Conservation (phyloP, 2,888 invertebrate species). For the Deroplatys truncata region DNA sequence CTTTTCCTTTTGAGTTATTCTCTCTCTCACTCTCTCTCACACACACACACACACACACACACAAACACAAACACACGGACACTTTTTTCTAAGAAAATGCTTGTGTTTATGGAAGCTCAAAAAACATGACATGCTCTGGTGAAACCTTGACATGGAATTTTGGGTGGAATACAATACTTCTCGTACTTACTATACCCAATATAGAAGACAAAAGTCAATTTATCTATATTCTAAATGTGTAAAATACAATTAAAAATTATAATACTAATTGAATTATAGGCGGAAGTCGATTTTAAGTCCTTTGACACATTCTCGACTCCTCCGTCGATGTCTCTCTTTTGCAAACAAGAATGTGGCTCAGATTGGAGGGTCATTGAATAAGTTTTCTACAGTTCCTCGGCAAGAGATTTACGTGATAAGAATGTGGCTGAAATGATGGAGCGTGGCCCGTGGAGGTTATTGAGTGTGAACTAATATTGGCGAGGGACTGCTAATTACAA, state of each 20-base stretch:
- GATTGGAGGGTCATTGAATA: not conserved
- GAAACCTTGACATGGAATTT: no score
- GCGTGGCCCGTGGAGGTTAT: not conserved
- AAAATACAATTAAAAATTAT: not conserved
- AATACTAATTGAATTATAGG: not conserved
- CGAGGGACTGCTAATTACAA: slow-evolving; percentile 8
- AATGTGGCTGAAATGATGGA: not conserved
- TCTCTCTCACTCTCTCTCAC: no score
- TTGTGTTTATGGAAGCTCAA: no score
- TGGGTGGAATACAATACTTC: no score
- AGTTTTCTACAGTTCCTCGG: not conserved
- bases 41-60: no score
- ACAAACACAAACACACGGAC: no score
- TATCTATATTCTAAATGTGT: not conserved
- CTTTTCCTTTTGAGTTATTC: no score
- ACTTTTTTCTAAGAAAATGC: no score
- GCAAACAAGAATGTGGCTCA: not conserved
- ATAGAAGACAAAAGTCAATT: no score
- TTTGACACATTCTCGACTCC: not conserved
- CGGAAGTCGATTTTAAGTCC: not conserved
- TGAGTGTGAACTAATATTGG: slow-evolving; percentile 15
- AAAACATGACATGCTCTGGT: no score
- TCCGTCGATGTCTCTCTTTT: not conserved
- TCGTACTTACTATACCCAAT: no score
- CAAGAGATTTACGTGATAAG: not conserved